Conservation (phyloP, 2,888 invertebrate species). For the Nephrotoma appendiculata region DNA sequence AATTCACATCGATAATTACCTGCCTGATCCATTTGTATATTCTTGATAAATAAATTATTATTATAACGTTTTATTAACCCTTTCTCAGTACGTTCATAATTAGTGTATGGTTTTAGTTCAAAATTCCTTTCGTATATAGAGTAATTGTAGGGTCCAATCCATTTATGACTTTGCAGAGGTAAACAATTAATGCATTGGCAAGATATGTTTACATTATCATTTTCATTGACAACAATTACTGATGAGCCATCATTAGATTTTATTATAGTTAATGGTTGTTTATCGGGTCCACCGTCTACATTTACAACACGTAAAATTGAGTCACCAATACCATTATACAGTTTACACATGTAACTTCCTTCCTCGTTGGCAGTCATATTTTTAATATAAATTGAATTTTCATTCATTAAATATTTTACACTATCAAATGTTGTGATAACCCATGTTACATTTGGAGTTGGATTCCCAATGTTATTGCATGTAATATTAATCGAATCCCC, state of each 20-base stretch:
- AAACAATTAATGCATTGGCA: slow-evolving; percentile 12
- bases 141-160: not conserved
- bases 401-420: not conserved
- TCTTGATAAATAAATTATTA: not conserved
- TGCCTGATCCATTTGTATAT: not conserved
- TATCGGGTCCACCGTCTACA: not conserved
- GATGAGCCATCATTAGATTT: not conserved
- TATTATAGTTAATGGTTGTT: not conserved
- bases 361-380: slow-evolving; percentile 12
- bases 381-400: not conserved
- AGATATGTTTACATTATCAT: slow-evolving; percentile 8
- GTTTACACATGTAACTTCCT: slow-evolving; percentile 19
- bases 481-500: slow-evolving; percentile 5
- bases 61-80: not conserved
- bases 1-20: slow-evolving; percentile 2
- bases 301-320: not conserved
- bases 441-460: slow-evolving; percentile 9
- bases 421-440: not conserved
- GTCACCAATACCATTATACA: slow-evolving; percentile 12
- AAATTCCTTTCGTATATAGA: not conserved
- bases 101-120: not conserved
- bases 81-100: not conserved
- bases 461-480: slow-evolving; percentile 10
- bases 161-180: slow-evolving; percentile 8
- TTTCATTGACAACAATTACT: slow-evolving; percentile 4